These are phyloP conservation scores for Hyposmocoma kahamanoa DNA, from an alignment of 1,140 invertebrate species.

Conservation along the genomic window DNA sequence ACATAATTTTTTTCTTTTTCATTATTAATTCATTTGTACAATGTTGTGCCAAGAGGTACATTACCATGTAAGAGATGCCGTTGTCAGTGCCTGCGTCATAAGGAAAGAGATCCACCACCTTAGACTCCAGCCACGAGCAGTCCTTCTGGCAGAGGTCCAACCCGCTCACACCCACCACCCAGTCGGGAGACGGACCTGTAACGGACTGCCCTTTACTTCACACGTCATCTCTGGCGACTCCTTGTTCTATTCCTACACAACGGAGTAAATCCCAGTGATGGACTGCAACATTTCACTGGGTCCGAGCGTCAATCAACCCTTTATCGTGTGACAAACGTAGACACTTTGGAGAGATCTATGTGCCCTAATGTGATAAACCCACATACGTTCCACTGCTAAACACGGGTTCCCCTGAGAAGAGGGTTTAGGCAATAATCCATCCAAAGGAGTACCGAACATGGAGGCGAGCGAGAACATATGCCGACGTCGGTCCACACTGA, in stretches of 20 bases:
- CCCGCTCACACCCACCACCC: constrained; percentile 96
- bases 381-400: no score
- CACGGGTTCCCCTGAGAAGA: no score
- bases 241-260: no score
- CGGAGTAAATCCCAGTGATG: no score
- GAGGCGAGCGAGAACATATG: constrained; percentile 94
- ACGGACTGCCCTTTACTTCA: no score
- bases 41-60: constrained; percentile 6
- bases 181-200: constrained; percentile 94
- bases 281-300: no score
- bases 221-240: no score
- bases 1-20: not conserved
- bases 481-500: constrained; percentile 91
- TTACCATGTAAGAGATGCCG: constrained; percentile 94
- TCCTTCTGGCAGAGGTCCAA: constrained; percentile 93
- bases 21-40: not conserved
- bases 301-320: no score
- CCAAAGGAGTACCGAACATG: constrained; percentile 94
- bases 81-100: constrained; percentile 98
- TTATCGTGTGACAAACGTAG: no score
- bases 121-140: constrained; percentile 93
- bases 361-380: no score
- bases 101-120: constrained; percentile 93
- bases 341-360: no score
- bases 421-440: no score